A percentile compares a stretch with the other conserved stretches of the same genome.
Evolutionary conservation across 2,888 invertebrate species (phyloP).

Genomic region (Latrodectus hesperus): DNA sequence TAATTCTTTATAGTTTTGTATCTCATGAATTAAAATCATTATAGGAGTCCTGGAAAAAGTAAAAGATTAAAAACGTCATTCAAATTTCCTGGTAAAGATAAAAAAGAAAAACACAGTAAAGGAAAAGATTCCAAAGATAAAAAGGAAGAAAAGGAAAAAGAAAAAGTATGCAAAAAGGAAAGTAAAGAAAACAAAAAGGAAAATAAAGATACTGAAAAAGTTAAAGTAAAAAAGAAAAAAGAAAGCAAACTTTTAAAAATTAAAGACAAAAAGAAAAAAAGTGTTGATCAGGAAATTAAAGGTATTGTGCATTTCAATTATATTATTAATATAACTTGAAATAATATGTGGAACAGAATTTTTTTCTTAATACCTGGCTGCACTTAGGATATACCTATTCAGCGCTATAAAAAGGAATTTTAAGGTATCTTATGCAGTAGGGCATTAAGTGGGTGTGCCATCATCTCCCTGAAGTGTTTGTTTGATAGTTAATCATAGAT

Average conservation of each 20-base stretch:
- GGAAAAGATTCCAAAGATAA: constrained; percentile 90
- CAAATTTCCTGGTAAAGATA: constrained; percentile 82
- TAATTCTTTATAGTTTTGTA: no score
- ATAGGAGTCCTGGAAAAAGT: constrained; percentile 77
- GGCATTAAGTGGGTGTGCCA: no score
- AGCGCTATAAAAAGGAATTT: no score
- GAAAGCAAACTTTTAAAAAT: constrained; percentile 65
- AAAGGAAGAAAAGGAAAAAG: constrained; percentile 79
- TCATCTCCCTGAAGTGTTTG: no score
- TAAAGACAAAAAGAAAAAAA: constrained; percentile 71
- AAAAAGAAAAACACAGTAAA: constrained; percentile 74
- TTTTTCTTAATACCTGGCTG: no score
- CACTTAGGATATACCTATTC: no score
- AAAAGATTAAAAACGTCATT: constrained; percentile 74
- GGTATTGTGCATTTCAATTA: constrained; percentile 14
- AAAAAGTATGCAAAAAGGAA: constrained; percentile 73
- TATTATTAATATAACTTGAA: background rate
- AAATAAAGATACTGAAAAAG: constrained; percentile 22
- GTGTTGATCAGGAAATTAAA: constrained; percentile 73
- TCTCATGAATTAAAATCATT: no score
- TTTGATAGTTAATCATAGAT: no score
- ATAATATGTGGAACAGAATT: no score
- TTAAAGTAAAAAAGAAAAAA: constrained; percentile 60
- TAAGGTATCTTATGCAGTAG: no score
- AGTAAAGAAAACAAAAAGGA: constrained; percentile 39